Evolutionary conservation across 1,140 invertebrate genomes (phyloP).

Genomic region (Eriosoma lanigerum): DNA sequence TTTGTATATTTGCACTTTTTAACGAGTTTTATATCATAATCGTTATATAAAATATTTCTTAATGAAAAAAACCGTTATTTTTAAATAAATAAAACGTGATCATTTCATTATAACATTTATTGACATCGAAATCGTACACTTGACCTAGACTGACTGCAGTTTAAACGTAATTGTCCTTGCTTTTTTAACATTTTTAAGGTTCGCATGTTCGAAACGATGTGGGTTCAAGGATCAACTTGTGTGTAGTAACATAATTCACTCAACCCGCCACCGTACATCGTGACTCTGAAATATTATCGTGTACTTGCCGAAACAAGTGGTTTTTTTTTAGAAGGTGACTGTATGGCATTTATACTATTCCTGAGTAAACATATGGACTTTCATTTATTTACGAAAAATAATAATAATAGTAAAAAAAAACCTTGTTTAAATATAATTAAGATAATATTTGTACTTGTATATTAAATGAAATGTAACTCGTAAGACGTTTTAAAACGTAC

Average conservation of each 20-base stretch:
- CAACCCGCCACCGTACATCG: not conserved
- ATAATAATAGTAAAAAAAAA: slow-evolving; percentile 5
- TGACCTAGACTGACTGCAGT: slow-evolving; percentile 9
- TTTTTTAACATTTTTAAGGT: slow-evolving; percentile 9
- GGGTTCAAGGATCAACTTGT: slow-evolving; percentile 22
- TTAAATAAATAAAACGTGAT: no score
- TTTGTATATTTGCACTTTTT: no score
- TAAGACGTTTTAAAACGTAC: not conserved
- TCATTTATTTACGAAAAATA: not conserved
- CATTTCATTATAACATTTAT: not conserved
- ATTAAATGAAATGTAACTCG: slow-evolving; percentile 1
- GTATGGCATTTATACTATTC: slow-evolving; percentile 17
- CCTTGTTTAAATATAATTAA: slow-evolving; percentile 16
- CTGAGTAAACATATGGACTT: not conserved
- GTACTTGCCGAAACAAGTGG: slow-evolving; percentile 21
- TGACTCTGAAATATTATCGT: slow-evolving; percentile 16
- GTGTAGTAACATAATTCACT: not conserved
- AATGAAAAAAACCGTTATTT: no score
- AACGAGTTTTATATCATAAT: no score
- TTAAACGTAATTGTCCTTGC: slow-evolving; percentile 11
- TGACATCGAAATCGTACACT: not conserved
- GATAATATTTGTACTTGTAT: slow-evolving; percentile 1
- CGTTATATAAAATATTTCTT: no score
- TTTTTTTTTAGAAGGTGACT: not conserved
- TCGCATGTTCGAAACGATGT: slow-evolving; percentile 7